Base-by-base conservation (phyloP, 2,888 invertebrate species). In the Isotomurus palustris region DNA sequence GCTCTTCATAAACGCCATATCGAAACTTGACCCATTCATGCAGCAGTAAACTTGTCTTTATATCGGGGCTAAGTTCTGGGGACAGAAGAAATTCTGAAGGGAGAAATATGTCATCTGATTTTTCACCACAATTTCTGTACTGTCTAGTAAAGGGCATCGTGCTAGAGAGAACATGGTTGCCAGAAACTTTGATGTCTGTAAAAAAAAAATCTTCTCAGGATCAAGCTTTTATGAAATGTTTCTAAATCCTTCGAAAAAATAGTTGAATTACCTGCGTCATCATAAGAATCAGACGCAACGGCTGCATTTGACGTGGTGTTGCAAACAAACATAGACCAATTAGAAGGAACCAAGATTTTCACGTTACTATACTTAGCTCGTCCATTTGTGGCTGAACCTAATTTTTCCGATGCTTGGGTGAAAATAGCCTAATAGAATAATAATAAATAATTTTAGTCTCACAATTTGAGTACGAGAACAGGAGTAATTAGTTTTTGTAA, bases 1-100 rank as follows among this genome's bases (percentile, higher is more conserved):
- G 79, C 72, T 84, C 84, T 66, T 84, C 84, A 72, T 84, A 85
- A 2, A 84, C 80, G 1, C 85, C 84, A 74, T 84, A 85, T 1
- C 84, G 79, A 70, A 82, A 83, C 74, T 82, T 84, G 1, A 81
- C 80, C 79, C 84, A 84, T 70, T 84, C 82, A 68, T 81, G 80
- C 0, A 82, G 77, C n/a, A 84, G 71, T 12, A 78, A 74, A 51
- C 49, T 41, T 2, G 52, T 58, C 44, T 59, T 62, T 19, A 49
- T 47, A 12, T 44, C 22, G 8, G 10, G 4, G 14, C 17, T 45
- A 14, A 54, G 49, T n/a, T 14, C 3, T 6, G 36, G 4, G 8
- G 21, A 45, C 2, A 47, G 5, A 3, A 68, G 50, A 44, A 68
- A 68, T 4, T 38, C 35, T 2, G 56, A 29, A 19, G 70, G 66